A percentile compares a stretch with the other conserved stretches of the same genome.
Evolutionary conservation across 37 sponge, comb jelly and placozoan genomes (phyloP).

Genomic region (Oopsacas minuta): DNA sequence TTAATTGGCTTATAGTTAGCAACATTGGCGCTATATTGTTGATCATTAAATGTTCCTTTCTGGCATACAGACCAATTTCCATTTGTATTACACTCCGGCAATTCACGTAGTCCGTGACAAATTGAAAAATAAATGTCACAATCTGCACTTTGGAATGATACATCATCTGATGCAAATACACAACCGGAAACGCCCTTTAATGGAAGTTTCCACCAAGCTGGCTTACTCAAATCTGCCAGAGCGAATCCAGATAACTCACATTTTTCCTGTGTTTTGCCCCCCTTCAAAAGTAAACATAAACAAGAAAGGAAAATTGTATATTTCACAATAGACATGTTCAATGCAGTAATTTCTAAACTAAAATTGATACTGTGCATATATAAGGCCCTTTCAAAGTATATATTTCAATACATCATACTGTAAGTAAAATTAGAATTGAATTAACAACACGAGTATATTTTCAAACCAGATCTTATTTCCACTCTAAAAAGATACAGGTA

Average conservation of each 20-base stretch:
- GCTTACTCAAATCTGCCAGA: not conserved
- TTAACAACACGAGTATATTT: not conserved
- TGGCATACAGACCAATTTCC: not conserved
- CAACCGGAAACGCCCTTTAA: not conserved
- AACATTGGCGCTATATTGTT: not conserved
- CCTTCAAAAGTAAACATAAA: not conserved
- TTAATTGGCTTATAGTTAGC: not conserved
- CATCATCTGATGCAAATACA: not conserved
- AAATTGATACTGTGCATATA: not conserved
- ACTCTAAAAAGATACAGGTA: too few relatives aligned
- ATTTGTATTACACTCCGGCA: not conserved
- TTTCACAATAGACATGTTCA: not conserved
- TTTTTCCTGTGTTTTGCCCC: not conserved
- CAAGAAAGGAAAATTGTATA: not conserved
- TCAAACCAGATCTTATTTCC: not conserved
- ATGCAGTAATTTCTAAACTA: not conserved
- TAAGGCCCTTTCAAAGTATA: not conserved
- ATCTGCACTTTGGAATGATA: not conserved
- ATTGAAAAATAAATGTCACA: slow-evolving; percentile 3
- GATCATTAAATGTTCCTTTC: not conserved
- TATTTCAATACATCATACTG: not conserved
- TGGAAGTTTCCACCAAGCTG: not conserved
- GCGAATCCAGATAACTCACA: not conserved
- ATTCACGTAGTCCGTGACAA: not conserved
- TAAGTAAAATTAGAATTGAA: not conserved